Conservation (phyloP, 2,113 vertebrate species). For the Anhinga rufa region DNA sequence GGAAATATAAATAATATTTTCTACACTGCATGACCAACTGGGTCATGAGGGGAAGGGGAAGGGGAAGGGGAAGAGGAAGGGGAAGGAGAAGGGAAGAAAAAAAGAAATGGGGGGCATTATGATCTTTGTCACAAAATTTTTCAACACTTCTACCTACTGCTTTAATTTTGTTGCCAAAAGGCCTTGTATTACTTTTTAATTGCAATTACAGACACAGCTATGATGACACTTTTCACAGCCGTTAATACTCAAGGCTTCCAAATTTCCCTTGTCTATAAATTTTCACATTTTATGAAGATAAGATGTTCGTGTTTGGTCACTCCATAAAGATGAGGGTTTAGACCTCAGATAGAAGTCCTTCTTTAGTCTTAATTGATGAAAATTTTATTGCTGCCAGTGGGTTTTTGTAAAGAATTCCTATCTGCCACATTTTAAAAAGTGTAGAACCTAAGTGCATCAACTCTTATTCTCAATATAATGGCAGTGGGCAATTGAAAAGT, state of each 20-base stretch:
- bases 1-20: neutral
- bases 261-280: neutral
- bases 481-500: neutral
- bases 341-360: neutral
- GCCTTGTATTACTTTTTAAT: neutral
- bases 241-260: neutral
- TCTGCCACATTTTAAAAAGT: neutral
- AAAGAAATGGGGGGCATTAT: neutral
- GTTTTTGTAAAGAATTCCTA: neutral
- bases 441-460: neutral
- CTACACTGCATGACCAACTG: neutral
- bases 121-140: neutral
- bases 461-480: neutral
- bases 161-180: neutral
- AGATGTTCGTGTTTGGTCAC: neutral
- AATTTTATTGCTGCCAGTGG: accelerated
- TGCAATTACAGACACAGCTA: neutral
- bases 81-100: neutral
- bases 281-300: neutral
- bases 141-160: neutral
- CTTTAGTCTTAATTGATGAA: neutral
- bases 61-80: too few species aligned
- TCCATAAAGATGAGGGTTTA: neutral
- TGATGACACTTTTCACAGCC: neutral
- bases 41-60: neutral